Percentiles rank a stretch among this genome's conserved stretches.
Evolutionary conservation across 2,113 vertebrate genomes (phyloP).

Genomic region (Cygnus buccinator): DNA sequence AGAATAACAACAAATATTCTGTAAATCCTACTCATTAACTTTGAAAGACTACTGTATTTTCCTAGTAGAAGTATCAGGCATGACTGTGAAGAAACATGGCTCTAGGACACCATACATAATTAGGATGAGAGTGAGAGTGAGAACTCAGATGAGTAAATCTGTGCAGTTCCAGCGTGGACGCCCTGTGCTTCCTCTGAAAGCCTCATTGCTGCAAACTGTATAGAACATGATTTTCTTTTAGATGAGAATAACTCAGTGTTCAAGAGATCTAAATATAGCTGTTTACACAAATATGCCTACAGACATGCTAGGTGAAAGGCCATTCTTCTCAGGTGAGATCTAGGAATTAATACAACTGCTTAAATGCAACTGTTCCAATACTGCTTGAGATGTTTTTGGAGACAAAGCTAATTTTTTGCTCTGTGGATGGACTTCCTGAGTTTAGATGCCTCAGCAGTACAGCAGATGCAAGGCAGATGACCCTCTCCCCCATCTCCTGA

Average conservation of each 20-base stretch:
- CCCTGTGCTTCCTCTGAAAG: neutral
- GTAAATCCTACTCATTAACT: neutral
- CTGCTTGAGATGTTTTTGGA: neutral
- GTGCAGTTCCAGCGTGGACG: neutral
- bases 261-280: neutral
- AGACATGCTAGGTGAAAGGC: neutral
- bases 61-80: neutral
- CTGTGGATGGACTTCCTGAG: neutral
- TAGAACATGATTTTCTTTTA: neutral
- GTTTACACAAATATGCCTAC: neutral
- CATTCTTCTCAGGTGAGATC: neutral
- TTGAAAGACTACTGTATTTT: neutral
- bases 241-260: neutral
- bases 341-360: neutral
- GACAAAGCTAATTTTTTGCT: neutral
- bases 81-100: neutral
- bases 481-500: neutral
- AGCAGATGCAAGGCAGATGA: neutral
- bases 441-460: neutral
- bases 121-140: neutral
- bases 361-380: neutral
- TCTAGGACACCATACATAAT: neutral
- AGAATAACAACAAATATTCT: neutral
- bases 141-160: neutral
- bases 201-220: neutral